These are phyloP conservation scores for Drosophila kanapiae DNA, from an alignment of 1,140 invertebrate species.

Conservation along the genomic window DNA sequence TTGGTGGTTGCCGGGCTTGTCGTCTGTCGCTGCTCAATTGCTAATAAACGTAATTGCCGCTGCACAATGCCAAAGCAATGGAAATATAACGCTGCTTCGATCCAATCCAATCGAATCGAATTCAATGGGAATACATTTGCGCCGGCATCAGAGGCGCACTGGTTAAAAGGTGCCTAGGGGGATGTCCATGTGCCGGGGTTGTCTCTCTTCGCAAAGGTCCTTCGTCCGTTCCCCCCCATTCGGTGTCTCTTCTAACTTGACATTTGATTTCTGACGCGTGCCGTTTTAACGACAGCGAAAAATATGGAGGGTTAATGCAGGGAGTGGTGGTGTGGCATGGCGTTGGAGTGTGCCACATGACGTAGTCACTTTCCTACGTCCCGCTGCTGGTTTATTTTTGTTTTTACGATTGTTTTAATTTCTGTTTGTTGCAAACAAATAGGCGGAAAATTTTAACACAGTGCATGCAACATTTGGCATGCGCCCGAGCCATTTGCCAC, in stretches of 20 bases:
- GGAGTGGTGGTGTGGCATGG: background rate
- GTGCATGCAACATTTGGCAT: slow-evolving; percentile 60
- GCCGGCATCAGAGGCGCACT: slow-evolving; percentile 21
- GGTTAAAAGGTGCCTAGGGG: slow-evolving; percentile 55
- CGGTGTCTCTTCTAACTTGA: slow-evolving; percentile 26
- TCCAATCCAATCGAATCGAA: slow-evolving; percentile 17
- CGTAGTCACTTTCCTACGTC: background rate
- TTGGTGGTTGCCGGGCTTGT: background rate
- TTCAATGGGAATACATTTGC: slow-evolving; percentile 53
- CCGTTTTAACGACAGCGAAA: slow-evolving; percentile 63
- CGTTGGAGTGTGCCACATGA: slow-evolving; percentile 58
- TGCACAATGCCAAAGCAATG: slow-evolving; percentile 38
- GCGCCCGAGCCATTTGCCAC: slow-evolving; percentile 21
- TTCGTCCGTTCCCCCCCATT: background rate
- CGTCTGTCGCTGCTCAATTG: slow-evolving; percentile 12
- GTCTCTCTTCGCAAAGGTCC: background rate
- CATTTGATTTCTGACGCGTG: slow-evolving; percentile 81
- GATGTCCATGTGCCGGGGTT: background rate
- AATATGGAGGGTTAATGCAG: background rate
- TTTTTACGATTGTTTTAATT: slow-evolving; percentile 80
- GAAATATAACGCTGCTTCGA: slow-evolving; percentile 7
- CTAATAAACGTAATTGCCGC: slow-evolving; percentile 50
- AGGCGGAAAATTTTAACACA: slow-evolving; percentile 71
- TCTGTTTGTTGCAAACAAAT: slow-evolving; percentile 81
- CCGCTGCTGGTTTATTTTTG: slow-evolving; percentile 57